Base-by-base conservation (phyloP, 2,113 vertebrate genomes). In the Chlamydotis undulata region DNA sequence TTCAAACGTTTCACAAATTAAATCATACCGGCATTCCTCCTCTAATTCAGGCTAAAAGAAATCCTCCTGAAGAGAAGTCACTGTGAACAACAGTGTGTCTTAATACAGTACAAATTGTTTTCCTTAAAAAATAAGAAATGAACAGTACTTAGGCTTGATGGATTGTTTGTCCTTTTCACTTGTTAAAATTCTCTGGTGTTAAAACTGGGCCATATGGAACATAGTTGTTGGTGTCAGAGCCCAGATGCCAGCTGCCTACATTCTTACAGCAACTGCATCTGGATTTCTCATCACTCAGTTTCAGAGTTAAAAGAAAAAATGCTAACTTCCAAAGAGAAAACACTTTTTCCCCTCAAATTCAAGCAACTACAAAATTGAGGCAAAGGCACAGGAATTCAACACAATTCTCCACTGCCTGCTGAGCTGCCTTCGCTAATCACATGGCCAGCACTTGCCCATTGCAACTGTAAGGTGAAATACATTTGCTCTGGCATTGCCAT, bases 221-320 rank as follows among this genome's bases (percentile, higher is more conserved):
- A 73, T 33, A 94, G 92, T 79, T 93, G 88, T 45, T 89, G 90
- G 87, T 96, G 90, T 94, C 83, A 94, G 89, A 81, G 83, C 92
- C 93, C 90, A 96, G 95, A 92, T 93, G 96, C 93, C 94, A 96
- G 92, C 95, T 97, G 95, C 92, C 94, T 94, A 87, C 94, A 69
- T 82, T 95, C 86, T 82, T 81, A 49, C 5, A 91, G 83, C 86
- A 87, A 92, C 86, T 73, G 83, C 94, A 96, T 87, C 95, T 96
- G 93, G 90, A 97, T 93, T 87, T 37, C 59, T 92, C 86, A 87
- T 37, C 8, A 4, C 69, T 89, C 39, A 0, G 9, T 67, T 64
- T 74, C 65, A 52, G 73, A 81, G 70, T 84, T 68, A 39, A 76
- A 94, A 83, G 41, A 6, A 55, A 76, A 77, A 92, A 45, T 22